These are phyloP conservation scores for Atherinomorus stipes DNA, from an alignment of 2,113 vertebrate genomes.

Conservation along the genomic window DNA sequence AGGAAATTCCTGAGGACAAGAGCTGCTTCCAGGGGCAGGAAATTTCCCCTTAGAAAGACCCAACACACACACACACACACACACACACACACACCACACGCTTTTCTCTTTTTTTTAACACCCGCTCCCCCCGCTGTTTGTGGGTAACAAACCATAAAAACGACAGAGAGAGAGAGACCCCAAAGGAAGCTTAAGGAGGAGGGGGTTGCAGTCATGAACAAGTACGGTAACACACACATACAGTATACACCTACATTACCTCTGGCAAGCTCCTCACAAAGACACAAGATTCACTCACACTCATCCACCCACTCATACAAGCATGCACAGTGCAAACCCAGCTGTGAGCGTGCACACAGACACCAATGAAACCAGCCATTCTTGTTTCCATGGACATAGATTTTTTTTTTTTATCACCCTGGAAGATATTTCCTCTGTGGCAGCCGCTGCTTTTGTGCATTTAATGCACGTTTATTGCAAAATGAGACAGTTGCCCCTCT, in stretches of 20 bases:
- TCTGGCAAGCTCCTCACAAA: conserved; percentile 65
- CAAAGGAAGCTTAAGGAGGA: conserved; percentile 27
- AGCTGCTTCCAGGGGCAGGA: conserved; percentile 97
- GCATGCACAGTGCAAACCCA: conserved; percentile 62
- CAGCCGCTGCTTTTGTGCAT: conserved; percentile 30
- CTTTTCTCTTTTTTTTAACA: conserved; percentile 36
- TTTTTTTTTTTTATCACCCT: conserved; percentile 29
- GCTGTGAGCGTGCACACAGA: conserved; percentile 45
- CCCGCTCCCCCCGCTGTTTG: conserved; percentile 17
- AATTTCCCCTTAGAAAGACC: conserved; percentile 94
- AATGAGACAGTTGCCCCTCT: no score
- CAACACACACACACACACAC: conserved; percentile 50
- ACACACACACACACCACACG: conserved; percentile 19
- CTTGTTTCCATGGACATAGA: conserved; percentile 74
- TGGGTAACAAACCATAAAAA: conserved; percentile 42
- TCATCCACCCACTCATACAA: conserved; percentile 72
- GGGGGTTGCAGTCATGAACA: conserved; percentile 27
- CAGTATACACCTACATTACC: conserved; percentile 65
- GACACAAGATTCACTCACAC: conserved; percentile 67
- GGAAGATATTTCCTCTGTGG: conserved; percentile 36
- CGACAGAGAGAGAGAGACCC: conserved; percentile 13
- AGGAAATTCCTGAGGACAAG: conserved; percentile 99
- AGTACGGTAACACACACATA: conserved; percentile 38
- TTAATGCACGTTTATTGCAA: not conserved
- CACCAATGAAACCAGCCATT: conserved; percentile 45